Conservation (phyloP, 2,888 invertebrate species). For the Alviniconcha strummeri region DNA sequence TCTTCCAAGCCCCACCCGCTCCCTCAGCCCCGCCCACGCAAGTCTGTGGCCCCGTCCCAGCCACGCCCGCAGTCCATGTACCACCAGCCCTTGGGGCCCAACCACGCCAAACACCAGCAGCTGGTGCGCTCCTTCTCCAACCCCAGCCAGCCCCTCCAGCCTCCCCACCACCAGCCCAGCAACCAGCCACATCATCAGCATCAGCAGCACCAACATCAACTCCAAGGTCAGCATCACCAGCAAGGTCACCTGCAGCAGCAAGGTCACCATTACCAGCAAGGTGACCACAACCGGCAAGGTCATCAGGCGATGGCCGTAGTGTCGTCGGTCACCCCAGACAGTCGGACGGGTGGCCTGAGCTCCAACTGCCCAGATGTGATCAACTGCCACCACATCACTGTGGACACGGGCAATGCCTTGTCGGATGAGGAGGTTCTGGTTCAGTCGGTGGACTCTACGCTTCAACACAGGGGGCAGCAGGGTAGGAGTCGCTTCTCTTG, state of each 20-base stretch:
- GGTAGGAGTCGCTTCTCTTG: neutral
- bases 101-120: constrained; percentile 1
- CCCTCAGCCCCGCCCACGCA: neutral
- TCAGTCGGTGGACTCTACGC: neutral
- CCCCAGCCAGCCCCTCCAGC: constrained; percentile 5
- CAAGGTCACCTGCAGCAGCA: neutral
- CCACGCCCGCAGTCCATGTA: constrained; percentile 15
- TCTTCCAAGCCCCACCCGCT: neutral
- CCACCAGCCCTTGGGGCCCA: neutral
- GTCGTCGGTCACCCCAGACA: constrained; percentile 11
- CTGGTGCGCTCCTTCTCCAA: neutral
- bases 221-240: neutral
- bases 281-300: neutral
- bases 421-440: constrained; percentile 15
- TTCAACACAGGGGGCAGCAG: neutral
- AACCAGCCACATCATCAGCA: neutral
- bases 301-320: neutral
- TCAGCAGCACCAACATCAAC: neutral
- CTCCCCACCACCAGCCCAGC: neutral
- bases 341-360: constrained; percentile 25
- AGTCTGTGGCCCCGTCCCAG: neutral
- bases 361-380: constrained; percentile 44
- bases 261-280: neutral
- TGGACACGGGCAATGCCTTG: neutral
- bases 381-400: constrained; percentile 40